phyloP scores from a whole-genome alignment of 2,797 vertebrate species.

The Acipenser ruthenus region DNA sequence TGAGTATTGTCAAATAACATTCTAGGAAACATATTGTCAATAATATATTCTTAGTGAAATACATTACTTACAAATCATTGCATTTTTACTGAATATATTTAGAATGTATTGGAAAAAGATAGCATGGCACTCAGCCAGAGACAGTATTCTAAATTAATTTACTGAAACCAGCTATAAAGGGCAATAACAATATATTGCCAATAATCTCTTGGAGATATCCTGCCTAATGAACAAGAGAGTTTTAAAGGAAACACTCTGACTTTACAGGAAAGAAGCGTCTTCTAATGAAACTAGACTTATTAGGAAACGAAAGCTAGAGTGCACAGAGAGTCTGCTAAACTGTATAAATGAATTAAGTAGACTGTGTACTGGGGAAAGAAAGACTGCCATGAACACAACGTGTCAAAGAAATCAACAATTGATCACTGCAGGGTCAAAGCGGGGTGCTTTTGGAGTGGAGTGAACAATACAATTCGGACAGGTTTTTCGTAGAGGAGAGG shows the following conservation, averaged over 20 bases:
- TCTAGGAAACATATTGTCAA: not conserved
- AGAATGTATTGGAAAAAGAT: not conserved
- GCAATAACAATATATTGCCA: constrained; percentile 6
- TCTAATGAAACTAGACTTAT: constrained; percentile 10
- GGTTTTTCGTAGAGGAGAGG: not conserved
- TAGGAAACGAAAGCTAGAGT: not conserved
- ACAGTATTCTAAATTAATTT: not conserved
- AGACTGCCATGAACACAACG: not conserved
- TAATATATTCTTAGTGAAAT: not conserved
- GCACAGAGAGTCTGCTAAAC: constrained; percentile 13
- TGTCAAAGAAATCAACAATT: not conserved
- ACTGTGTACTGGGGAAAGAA: not conserved
- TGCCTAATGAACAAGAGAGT: constrained; percentile 6
- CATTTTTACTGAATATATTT: constrained; percentile 1
- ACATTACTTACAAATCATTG: not conserved
- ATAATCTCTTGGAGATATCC: constrained; percentile 4
- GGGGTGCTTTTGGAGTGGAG: not conserved
- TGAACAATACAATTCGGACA: not conserved
- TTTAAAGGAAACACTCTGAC: constrained; percentile 2
- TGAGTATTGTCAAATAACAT: not conserved
- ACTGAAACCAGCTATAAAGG: not conserved
- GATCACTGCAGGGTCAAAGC: not conserved
- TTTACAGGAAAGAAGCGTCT: constrained; percentile 4
- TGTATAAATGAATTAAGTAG: constrained; percentile 16
- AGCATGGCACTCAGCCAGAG: not conserved